These are phyloP conservation scores for Anabas testudineus DNA, from an alignment of 2,797 vertebrate species.

Conservation along the genomic window DNA sequence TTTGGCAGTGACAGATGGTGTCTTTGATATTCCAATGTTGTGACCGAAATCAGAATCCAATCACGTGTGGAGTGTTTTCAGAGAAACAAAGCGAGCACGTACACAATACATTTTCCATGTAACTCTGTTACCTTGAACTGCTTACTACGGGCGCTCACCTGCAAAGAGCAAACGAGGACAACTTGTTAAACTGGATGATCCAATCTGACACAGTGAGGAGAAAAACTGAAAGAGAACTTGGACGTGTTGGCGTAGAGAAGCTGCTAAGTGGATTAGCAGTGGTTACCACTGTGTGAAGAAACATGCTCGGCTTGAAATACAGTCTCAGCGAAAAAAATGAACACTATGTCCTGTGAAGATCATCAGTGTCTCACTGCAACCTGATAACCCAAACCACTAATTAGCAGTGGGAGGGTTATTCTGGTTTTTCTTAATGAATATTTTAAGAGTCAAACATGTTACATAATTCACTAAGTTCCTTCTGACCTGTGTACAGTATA, in stretches of 20 bases:
- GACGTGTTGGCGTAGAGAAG: neutral
- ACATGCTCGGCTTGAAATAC: neutral
- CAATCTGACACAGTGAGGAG: neutral
- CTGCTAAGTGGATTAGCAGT: neutral
- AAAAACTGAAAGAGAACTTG: neutral
- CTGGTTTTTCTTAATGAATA: neutral
- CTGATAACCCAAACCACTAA: neutral
- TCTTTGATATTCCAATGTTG: neutral
- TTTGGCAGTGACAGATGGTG: neutral
- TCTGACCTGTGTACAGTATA: neutral
- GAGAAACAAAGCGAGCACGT: slow-evolving; percentile 6
- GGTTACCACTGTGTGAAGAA: neutral
- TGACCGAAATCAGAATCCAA: neutral
- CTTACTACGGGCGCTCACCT: slow-evolving; percentile 10
- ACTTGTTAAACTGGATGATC: slow-evolving; percentile 21
- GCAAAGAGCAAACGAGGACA: slow-evolving; percentile 53
- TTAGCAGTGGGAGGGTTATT: neutral
- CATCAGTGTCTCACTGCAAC: neutral
- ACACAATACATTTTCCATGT: neutral
- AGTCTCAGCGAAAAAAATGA: neutral
- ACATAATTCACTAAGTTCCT: neutral
- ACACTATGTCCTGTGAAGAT: neutral
- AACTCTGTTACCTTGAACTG: slow-evolving; percentile 37
- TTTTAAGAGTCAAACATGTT: neutral
- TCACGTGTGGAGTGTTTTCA: neutral